phyloP scores from a whole-genome alignment of 2,888 invertebrate species.

The Ptilodon capucinus region DNA sequence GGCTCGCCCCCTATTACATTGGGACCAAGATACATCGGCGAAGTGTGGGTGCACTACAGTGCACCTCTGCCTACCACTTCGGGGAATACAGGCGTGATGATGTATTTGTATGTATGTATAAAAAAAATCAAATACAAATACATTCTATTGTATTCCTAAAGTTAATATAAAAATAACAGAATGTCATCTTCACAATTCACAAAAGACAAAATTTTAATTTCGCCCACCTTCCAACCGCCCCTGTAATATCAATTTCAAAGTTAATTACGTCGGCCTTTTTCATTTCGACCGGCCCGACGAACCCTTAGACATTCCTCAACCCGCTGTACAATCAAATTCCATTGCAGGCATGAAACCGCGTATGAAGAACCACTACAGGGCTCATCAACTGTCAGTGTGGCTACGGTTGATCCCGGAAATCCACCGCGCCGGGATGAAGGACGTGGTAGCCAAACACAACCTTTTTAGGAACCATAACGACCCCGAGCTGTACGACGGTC shows the following conservation, averaged over 20 bases:
- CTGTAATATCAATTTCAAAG: constrained; percentile 47
- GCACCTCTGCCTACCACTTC: too few species aligned
- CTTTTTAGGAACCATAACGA: constrained; percentile 95
- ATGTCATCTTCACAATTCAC: background rate
- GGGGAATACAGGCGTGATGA: too few species aligned
- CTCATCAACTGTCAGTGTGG: constrained; percentile 98
- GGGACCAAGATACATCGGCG: too few species aligned
- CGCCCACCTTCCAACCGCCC: constrained; percentile 30
- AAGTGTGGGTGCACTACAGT: too few species aligned
- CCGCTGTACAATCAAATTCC: constrained; percentile 53
- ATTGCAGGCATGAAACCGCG: constrained; percentile 94
- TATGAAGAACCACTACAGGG: constrained; percentile 96
- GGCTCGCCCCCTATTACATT: too few species aligned
- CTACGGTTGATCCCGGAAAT: constrained; percentile 95
- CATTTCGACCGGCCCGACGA: constrained; percentile 36
- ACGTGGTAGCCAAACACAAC: constrained; percentile 94
- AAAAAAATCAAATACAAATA: too few species aligned
- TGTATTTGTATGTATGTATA: too few species aligned
- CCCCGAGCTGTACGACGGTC: constrained; percentile 93
- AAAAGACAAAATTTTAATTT: constrained; percentile 39
- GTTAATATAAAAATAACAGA: too few species aligned
- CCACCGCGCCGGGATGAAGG: constrained; percentile 94
- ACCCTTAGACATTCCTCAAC: constrained; percentile 28
- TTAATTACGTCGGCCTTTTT: constrained; percentile 52
- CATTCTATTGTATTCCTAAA: too few species aligned